Base-by-base conservation (phyloP, 2,888 invertebrate genomes). In the Salticus scenicus region DNA sequence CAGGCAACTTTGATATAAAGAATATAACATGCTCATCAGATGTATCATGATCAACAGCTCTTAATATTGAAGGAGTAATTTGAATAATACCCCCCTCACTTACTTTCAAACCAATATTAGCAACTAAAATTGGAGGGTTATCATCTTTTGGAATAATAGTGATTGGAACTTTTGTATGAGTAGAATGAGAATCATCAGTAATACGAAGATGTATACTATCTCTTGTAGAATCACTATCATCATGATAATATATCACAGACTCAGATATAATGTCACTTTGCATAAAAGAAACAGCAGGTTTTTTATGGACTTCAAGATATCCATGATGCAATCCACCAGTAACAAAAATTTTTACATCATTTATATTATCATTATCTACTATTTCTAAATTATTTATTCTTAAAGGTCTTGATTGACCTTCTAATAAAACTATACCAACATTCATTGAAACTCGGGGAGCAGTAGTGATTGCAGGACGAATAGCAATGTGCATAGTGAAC, bases 121-220 rank as follows among this genome's bases (percentile, higher is more conserved):
- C 90, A 10, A 90, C 88, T 71, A 91, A 83, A 66, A 89, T 89
- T 2, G 91, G 91, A 12, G 91, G 89, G 27, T 90, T 90, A 88
- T 91, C 91, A 88, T 91, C 91, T 87, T 90, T 90, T 10, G 91
- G 91, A 63, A 91, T 89, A 67, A 91, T 89, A 67, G 88, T 90
- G 63, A 91, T 90, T 12, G 90, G 90, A 84, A 91, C 90, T 66
- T 89, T 90, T n/a, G 90, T 89, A 24, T 90, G 88, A 8, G 90
- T 89, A 7, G 90, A 90, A 72, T 90, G 89, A 14, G 88, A 78
- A 0, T 90, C 90, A 85, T 91, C 91, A 77, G 89, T 90, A 33
- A 91, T 90, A 70, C 90, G 85, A 8, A 91, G 85, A 69, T 90
- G 90, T 33, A 91, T 90, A 37, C 89, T 88, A 85, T 91, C 91